Evolutionary conservation across 2,888 invertebrate species (phyloP), one percentile per base, ranked within the genome.

Genomic region (Amphipoea oculea): DNA sequence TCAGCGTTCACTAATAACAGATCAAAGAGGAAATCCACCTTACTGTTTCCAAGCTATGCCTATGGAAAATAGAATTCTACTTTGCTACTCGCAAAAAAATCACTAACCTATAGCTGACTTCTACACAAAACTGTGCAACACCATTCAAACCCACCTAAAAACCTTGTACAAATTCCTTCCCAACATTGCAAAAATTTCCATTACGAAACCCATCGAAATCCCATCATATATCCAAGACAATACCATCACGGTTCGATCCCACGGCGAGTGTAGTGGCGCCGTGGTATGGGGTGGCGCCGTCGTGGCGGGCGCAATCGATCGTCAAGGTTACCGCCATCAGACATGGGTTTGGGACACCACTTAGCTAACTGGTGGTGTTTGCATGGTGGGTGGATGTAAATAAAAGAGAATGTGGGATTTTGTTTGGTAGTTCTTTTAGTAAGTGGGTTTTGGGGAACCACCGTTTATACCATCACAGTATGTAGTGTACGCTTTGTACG

Each of bases 251-350:
- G 72, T 76, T 86, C 84, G 79, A 91, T 90, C 91, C 93, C 92
- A 92, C 91, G 91, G 90, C 91, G 90, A 89, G 89, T 90, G 75
- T 82, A 70, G 81, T 81, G 86, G 89, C 91, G 94, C 94, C 94
- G 94, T 95, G 95, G 92, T 91, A 90, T 91, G 91, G 91, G 90
- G 90, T 83, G 95, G 95, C 94, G 94, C 92, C 93, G 84, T 82
- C 80, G 76, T 81, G 92, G 92, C 92, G 94, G 93, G 93, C 88
- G 85, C 93, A 93, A 96, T 96, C 96, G 96, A 96, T 96, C 96
- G 94, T 92, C 96, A 96, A 96, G 96, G 96, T 95, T 95, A 94
- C 91, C 90, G 84, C 90, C 93, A 92, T 83, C 90, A 91, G 91
- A 91, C 93, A 92, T 91, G 92, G 90, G 92, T 91, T 90, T 86